Base-by-base conservation (phyloP, 2,113 vertebrate genomes). In the Melanocharis versteri region DNA sequence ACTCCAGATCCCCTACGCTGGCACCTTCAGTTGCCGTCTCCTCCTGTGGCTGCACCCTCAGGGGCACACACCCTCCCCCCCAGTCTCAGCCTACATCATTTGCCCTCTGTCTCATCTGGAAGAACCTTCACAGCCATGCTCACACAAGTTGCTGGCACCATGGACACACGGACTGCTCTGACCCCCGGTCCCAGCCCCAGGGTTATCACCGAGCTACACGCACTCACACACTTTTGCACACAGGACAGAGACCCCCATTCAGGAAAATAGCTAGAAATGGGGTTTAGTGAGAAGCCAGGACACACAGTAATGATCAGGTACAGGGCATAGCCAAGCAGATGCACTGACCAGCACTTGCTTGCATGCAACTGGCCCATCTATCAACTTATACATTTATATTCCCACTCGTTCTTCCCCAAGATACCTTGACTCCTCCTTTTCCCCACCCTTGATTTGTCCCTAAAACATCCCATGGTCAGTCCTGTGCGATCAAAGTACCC, bases 121-220 rank as follows among this genome's bases (percentile, higher is more conserved):
- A 70, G 31, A 27, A 24, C 24, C 31, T 65, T 61, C 19, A 17
- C 4, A 40, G 30, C 15, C 22, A 21, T 9, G 10, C 7, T 83
- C 9, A 18, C 3, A 1, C 6, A 47, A 19, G 16, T 53, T 2
- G 0, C 14, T 61, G 51, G 10, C 21, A 73, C 13, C 45, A 33
- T 1, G 15, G 40, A 70, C 3, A 14, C 16, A 8, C 3, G 8
- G 40, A 58, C 7, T 10, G 1, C 20, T 66, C 20, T 48, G 23
- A 75, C 31, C 70, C 24, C 27, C 57, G 19, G 24, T 33, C 28
- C 27, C 39, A 50, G 54, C 15, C 26, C 9, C 31, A 40, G 10
- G 7, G 4, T 28, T 66, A 7, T 11, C 39, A n/a, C n/a, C n/a
- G n/a, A n/a, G n/a, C n/a, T n/a, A n/a, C n/a, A n/a, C n/a, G n/a